Conservation (phyloP, 2,888 invertebrate genomes). For the Euplagia quadripunctaria region DNA sequence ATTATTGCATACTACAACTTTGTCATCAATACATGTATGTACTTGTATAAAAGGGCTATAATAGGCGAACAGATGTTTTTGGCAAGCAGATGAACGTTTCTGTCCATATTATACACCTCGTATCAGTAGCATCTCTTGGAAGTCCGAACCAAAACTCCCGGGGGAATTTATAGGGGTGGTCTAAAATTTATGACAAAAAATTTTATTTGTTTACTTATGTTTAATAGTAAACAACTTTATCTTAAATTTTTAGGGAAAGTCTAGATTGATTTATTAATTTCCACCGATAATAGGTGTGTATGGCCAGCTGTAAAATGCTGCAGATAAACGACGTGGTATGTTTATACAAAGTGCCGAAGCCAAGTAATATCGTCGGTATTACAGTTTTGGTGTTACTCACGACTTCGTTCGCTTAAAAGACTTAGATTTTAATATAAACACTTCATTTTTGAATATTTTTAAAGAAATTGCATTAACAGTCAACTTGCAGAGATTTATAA, state of each 20-base stretch:
- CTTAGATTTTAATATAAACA: too few relatives aligned
- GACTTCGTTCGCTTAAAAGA: too few relatives aligned
- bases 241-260: background rate
- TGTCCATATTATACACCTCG: background rate
- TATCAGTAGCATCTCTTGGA: background rate
- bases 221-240: background rate
- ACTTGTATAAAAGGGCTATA: background rate
- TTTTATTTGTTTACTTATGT: background rate
- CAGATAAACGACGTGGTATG: background rate
- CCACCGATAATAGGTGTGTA: background rate
- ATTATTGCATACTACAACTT: too few relatives aligned
- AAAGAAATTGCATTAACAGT: too few relatives aligned
- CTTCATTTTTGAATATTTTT: too few relatives aligned
- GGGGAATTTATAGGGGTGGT: conserved; percentile 13
- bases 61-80: background rate
- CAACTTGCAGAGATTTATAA: too few relatives aligned
- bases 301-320: background rate
- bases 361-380: too few relatives aligned
- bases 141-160: background rate
- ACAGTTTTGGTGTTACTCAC: too few relatives aligned
- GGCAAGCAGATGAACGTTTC: background rate
- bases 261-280: background rate
- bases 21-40: too few relatives aligned
- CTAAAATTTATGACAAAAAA: conserved; percentile 2
- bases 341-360: background rate